Conservation (phyloP, 1,140 invertebrate genomes). For the Brachionus manjavacas region DNA sequence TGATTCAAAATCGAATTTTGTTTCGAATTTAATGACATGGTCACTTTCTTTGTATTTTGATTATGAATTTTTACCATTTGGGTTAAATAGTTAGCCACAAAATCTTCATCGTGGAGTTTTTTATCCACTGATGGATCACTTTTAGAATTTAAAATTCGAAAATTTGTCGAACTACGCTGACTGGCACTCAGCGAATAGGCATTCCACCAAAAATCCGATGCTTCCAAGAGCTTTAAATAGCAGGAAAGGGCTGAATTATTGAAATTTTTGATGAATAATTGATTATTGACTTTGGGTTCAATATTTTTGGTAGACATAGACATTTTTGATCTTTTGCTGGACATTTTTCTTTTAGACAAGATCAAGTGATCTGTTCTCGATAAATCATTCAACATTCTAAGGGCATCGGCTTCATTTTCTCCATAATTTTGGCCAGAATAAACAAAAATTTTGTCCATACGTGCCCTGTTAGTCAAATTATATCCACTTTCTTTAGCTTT, state of each 20-base stretch:
- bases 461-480: neutral
- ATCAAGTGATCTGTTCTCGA: neutral
- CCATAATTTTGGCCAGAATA: slow-evolving; percentile 25
- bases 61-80: neutral
- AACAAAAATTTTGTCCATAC: neutral
- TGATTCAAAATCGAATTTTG: neutral
- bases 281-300: neutral
- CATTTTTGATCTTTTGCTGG: neutral
- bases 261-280: neutral
- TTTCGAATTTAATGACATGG: neutral
- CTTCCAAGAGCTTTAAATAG: neutral
- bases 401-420: neutral
- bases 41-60: neutral
- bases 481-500: neutral
- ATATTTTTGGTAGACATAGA: neutral
- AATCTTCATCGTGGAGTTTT: neutral
- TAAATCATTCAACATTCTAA: neutral
- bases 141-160: neutral
- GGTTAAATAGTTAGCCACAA: neutral
- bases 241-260: neutral
- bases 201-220: neutral
- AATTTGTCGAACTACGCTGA: neutral
- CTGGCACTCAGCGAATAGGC: neutral
- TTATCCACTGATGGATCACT: neutral
- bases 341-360: neutral